Conservation (phyloP, 2,797 vertebrate genomes). For the Sorex maritimensis region DNA sequence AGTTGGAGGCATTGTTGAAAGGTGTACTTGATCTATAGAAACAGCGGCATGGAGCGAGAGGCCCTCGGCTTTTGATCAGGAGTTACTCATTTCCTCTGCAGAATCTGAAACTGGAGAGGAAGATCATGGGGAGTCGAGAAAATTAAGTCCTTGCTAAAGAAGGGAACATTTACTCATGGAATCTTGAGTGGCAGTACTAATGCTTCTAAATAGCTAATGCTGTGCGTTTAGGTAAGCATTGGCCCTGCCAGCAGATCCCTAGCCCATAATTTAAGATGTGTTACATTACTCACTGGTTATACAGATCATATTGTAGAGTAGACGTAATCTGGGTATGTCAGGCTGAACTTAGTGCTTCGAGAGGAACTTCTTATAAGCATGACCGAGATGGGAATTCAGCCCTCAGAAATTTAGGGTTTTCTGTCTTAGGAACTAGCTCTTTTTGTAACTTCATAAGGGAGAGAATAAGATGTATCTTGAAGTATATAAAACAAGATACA, state of each 20-base stretch:
- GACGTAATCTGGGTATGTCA: neutral
- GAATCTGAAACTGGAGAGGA: conserved; percentile 53
- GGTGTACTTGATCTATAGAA: neutral
- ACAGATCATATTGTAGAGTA: neutral
- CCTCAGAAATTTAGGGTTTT: neutral
- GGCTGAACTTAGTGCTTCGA: conserved; percentile 11
- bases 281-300: conserved; percentile 6
- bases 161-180: conserved; percentile 59
- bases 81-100: conserved; percentile 52
- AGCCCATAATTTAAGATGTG: conserved; percentile 66
- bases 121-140: conserved; percentile 45
- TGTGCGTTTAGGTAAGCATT: neutral
- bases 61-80: neutral
- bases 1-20: neutral
- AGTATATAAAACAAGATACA: fast-evolving
- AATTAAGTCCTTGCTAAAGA: conserved; percentile 65
- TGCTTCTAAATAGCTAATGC: conserved; percentile 13
- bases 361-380: neutral
- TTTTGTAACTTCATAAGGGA: neutral
- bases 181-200: conserved; percentile 39
- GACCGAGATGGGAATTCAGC: neutral
- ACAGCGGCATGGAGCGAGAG: neutral
- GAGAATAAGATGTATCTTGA: neutral
- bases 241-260: neutral
- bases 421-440: neutral